Evolutionary conservation across 2,113 vertebrate species (phyloP).

Genomic region (Narcine bancroftii): DNA sequence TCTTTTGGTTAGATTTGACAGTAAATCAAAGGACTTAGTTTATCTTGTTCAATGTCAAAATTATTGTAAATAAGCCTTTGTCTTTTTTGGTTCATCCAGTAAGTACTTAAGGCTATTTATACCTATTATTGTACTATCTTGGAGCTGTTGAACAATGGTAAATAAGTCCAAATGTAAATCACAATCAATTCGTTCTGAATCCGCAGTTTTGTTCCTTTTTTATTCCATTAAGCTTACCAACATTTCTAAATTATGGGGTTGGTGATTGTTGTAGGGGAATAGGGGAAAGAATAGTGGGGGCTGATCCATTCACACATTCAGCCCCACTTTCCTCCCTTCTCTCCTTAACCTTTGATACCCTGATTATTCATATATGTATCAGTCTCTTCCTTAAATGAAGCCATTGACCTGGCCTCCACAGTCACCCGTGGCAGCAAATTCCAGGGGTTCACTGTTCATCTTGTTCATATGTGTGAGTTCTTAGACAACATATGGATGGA

Average conservation of each 20-base stretch:
- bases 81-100: neutral
- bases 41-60: neutral
- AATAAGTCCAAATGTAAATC: conserved; percentile 1
- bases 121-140: neutral
- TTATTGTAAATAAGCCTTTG: neutral
- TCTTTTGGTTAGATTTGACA: neutral
- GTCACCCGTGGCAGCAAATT: too few relatives aligned
- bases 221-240: neutral
- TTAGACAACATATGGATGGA: too few relatives aligned
- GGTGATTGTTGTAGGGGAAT: too few relatives aligned
- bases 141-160: neutral
- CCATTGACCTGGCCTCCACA: too few relatives aligned
- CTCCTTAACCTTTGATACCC: too few relatives aligned
- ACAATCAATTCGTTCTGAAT: neutral
- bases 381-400: too few relatives aligned
- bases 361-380: too few relatives aligned
- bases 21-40: neutral
- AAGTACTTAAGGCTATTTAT: neutral
- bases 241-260: neutral
- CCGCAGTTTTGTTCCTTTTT: neutral
- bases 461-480: too few relatives aligned
- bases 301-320: too few relatives aligned
- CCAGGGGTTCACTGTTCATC: too few relatives aligned
- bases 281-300: too few relatives aligned
- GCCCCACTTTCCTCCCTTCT: too few relatives aligned